Percentiles rank a stretch among this genome's conserved stretches.
These are phyloP conservation scores for Gastrophysa polygoni DNA, from an alignment of 2,888 invertebrate species.

Conservation along the genomic window DNA sequence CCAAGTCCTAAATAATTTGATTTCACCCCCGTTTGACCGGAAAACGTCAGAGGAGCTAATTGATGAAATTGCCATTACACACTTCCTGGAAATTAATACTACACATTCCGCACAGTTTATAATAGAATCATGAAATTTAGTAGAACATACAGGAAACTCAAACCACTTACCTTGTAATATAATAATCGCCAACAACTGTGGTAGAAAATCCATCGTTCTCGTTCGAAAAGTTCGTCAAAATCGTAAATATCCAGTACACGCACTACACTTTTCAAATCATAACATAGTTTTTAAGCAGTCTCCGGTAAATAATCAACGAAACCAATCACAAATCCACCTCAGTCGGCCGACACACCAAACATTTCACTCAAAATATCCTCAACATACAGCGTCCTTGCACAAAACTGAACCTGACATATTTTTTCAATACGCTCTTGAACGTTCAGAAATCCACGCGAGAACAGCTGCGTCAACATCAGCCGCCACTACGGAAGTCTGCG, in stretches of 20 bases:
- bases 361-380: constrained; percentile 1
- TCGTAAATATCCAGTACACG: constrained; percentile 11
- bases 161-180: constrained; percentile 10
- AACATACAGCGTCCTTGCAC: background rate
- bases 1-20: no score
- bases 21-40: no score
- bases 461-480: no score
- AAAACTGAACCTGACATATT: background rate
- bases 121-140: no score
- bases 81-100: no score
- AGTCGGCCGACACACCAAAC: background rate
- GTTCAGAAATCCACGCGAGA: constrained; percentile 9
- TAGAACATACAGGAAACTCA: background rate
- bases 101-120: no score
- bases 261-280: constrained; percentile 11
- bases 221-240: constrained; percentile 18
- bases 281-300: constrained; percentile 11
- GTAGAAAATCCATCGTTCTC: constrained; percentile 10
- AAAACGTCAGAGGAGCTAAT: no score
- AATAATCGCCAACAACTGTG: background rate
- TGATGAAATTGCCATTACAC: no score
- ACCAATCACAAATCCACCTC: constrained; percentile 3
- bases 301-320: constrained; percentile 6
- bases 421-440: no score
- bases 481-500: constrained; percentile 18